Percentiles rank a stretch among this genome's conserved stretches.
Evolutionary conservation across 2,797 vertebrate genomes (phyloP).

Genomic region (Staurois parvus): DNA sequence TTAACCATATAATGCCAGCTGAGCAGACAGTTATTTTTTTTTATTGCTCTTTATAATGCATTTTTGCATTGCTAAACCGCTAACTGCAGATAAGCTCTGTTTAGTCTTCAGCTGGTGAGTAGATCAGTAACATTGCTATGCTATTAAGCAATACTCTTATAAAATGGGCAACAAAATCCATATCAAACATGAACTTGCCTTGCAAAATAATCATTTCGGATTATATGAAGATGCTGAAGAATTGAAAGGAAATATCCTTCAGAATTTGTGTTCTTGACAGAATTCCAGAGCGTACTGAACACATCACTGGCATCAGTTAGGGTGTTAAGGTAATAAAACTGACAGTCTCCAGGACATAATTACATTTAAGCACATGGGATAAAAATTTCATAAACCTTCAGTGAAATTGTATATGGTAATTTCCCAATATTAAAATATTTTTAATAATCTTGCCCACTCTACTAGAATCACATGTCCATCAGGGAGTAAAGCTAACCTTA

Average conservation of each 20-base stretch:
- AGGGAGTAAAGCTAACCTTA: conserved; percentile 8
- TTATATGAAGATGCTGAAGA: conserved; percentile 93
- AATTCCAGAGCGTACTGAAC: conserved; percentile 87
- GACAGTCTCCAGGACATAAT: conserved; percentile 23
- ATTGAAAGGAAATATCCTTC: conserved; percentile 94
- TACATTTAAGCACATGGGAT: conserved; percentile 17
- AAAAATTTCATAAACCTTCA: conserved; percentile 21
- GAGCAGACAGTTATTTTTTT: too few relatives aligned
- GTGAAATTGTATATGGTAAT: conserved; percentile 17
- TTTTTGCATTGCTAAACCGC: too few relatives aligned
- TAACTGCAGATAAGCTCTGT: too few relatives aligned
- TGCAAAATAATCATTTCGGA: conserved; percentile 92
- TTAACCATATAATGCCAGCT: too few relatives aligned
- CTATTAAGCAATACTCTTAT: too few relatives aligned
- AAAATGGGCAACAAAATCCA: too few relatives aligned
- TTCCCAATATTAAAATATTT: conserved; percentile 24
- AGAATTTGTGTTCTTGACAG: conserved; percentile 88
- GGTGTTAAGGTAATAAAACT: conserved; percentile 79
- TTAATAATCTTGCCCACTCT: conserved; percentile 26
- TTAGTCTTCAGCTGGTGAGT: too few relatives aligned
- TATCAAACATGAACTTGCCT: conserved; percentile 76
- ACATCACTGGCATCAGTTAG: conserved; percentile 91
- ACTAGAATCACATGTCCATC: conserved; percentile 35
- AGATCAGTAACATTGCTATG: too few relatives aligned
- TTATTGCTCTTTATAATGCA: too few relatives aligned